Evolutionary conservation across 2,888 invertebrate genomes (phyloP), one percentile per base, ranked within the genome.

Genomic region (Antheraea yamamai): DNA sequence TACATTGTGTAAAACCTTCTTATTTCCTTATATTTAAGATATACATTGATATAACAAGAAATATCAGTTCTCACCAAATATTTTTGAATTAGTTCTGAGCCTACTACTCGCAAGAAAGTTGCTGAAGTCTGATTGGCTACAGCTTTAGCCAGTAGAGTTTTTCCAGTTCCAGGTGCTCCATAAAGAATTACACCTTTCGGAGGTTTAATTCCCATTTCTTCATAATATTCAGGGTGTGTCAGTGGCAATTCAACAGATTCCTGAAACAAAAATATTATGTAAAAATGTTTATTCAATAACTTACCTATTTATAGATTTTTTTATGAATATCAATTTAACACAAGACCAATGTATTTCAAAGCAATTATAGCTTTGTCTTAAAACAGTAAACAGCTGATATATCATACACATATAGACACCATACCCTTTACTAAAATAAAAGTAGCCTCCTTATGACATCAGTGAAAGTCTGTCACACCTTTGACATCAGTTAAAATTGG

Each of bases 71-170:
- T 92, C 91, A 97, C 97, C 95, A 99, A 96, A 93, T 99, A 99
- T 91, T 99, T 99, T 88, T 99, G 99, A 87, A 99, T 99, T 39
- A 99, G 96, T 92, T 99, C 99, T 4, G 99, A 99, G n/a, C 99
- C 99, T 26, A 99, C 99, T 75, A 99, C 99, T 82, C 99, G 96
- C 73, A 99, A 95, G 94, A 99, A 99, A 23, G 99, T 99, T 0
- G 99, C 99, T 0, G 99, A 99, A 0, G 99, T 99, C 91, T 99
- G 99, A 95, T 99, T 99, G 71, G 99, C 99, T 0, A 99, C 99
- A 35, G 99, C 99, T 93, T 99, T 99, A 14, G 99, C 99, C 75
- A 99, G 94, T 66, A 99, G 95, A 0, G 99, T 99, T 94, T 99
- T 99, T 73, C 99, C 99, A 26, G 99, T 99, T 71, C 99, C 99